Evolutionary conservation across 2,888 invertebrate species (phyloP).

Genomic region (Hirtodrosophila cameraria): DNA sequence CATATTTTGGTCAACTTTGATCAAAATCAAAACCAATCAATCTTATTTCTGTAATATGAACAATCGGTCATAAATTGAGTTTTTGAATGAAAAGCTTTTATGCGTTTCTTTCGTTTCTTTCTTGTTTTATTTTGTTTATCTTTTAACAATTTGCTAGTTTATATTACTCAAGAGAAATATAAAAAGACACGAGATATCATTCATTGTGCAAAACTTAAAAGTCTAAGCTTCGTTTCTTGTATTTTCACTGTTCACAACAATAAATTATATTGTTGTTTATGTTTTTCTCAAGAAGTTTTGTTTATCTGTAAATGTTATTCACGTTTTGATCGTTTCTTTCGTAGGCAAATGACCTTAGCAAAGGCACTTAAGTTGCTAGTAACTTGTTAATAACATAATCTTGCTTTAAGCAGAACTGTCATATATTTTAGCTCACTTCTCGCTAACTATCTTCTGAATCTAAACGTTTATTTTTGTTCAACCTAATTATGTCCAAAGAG

Average conservation of each 20-base stretch:
- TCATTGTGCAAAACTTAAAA: neutral
- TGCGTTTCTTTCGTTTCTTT: no score
- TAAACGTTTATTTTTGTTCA: conserved; percentile 1
- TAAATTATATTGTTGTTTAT: neutral
- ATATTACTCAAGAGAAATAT: no score
- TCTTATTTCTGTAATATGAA: no score
- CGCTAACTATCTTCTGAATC: neutral
- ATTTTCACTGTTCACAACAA: neutral
- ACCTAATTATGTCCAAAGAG: neutral
- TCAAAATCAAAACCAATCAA: no score
- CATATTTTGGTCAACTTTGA: no score
- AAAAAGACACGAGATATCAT: neutral
- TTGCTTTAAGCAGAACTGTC: conserved; percentile 3
- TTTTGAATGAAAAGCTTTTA: no score
- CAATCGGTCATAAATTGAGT: no score
- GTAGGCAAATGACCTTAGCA: neutral
- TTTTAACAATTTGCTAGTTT: no score
- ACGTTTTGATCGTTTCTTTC: neutral
- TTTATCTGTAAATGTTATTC: neutral
- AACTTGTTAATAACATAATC: neutral
- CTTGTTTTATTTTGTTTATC: no score
- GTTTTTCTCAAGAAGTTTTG: no score
- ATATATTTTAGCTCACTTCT: neutral
- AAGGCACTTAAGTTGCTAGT: neutral
- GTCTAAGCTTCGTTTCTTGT: neutral